Percentiles rank a stretch among this genome's conserved stretches.
Evolutionary conservation across 2,113 vertebrate genomes (phyloP).

Genomic region (Sylvietta virens): DNA sequence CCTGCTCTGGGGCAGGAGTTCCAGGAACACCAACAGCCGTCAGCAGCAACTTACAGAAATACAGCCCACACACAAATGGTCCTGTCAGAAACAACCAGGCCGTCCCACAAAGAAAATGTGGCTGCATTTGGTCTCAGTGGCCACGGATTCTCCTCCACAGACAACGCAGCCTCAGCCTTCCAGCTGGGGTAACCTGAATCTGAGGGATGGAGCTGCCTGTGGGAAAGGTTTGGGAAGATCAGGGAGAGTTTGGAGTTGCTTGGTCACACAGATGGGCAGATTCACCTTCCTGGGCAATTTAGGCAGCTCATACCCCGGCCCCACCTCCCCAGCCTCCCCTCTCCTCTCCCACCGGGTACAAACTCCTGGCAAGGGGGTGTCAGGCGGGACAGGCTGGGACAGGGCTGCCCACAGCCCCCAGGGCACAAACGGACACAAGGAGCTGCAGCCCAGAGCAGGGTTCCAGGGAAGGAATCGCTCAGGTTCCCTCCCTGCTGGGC

Average conservation of each 20-base stretch:
- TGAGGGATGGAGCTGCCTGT: background rate
- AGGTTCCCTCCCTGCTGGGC: background rate
- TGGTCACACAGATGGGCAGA: background rate
- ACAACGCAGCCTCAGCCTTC: background rate
- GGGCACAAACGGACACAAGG: background rate
- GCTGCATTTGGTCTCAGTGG: background rate
- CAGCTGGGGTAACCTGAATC: background rate
- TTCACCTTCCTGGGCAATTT: background rate
- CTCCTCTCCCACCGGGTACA: background rate
- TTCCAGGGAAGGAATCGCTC: background rate
- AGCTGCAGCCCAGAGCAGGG: background rate
- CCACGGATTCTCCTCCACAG: background rate
- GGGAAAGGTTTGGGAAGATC: background rate
- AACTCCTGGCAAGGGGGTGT: background rate
- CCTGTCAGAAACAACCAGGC: background rate
- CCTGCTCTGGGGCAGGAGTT: background rate
- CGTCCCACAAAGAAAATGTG: background rate
- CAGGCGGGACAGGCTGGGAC: background rate
- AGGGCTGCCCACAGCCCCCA: background rate
- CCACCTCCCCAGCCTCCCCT: background rate
- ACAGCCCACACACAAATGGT: background rate
- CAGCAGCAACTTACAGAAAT: background rate
- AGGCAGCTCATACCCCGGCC: background rate
- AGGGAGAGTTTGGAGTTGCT: background rate
- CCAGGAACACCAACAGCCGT: background rate